Evolutionary conservation across 2,113 vertebrate species (phyloP).

Genomic region (Oreochromis aureus): DNA sequence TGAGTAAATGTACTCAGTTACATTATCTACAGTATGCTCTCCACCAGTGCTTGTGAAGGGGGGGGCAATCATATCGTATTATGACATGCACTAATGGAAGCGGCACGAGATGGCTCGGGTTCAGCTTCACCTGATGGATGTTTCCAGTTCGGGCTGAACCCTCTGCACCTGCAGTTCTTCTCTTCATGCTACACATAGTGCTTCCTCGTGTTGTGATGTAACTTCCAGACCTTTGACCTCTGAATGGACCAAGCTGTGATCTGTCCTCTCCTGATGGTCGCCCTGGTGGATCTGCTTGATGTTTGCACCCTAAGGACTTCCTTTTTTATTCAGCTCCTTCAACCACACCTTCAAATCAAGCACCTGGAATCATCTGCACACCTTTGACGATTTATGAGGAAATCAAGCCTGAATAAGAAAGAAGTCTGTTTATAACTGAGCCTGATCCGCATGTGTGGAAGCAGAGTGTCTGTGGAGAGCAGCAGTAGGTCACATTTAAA

Average conservation of each 20-base stretch:
- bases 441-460: neutral
- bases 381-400: neutral
- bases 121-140: neutral
- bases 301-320: neutral
- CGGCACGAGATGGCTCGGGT: neutral
- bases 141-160: neutral
- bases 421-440: neutral
- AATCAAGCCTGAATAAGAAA: neutral
- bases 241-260: neutral
- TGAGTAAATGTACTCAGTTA: neutral
- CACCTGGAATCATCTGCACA: neutral
- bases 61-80: neutral
- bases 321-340: neutral
- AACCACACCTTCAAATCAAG: neutral
- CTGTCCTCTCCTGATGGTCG: neutral
- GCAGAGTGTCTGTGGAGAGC: neutral
- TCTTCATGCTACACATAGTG: neutral
- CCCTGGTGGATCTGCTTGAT: neutral
- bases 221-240: neutral
- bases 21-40: neutral
- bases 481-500: neutral
- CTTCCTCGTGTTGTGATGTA: neutral
- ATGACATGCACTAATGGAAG: neutral
- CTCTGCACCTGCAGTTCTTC: neutral
- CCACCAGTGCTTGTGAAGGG: neutral